Conservation (phyloP, 2,113 vertebrate genomes). For the Notothenia rossii region DNA sequence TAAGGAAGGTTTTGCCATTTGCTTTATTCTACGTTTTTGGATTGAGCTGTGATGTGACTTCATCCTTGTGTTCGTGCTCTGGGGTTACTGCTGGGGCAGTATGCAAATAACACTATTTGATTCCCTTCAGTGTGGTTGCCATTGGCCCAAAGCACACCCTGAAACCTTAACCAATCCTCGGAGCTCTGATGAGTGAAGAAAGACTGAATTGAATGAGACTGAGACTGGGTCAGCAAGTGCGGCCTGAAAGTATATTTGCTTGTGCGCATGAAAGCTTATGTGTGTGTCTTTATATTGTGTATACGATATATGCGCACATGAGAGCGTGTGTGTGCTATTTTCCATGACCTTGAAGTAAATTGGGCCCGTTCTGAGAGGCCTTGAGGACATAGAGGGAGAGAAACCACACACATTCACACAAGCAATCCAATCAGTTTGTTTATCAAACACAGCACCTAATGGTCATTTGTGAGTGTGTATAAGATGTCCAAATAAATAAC, state of each 20-base stretch:
- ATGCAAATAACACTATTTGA: constrained; percentile 74
- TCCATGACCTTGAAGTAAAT: constrained; percentile 77
- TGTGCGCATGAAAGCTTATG: constrained; percentile 27
- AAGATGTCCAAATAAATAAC: constrained; percentile 84
- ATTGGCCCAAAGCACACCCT: constrained; percentile 60
- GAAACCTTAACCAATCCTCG: constrained; percentile 65
- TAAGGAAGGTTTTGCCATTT: constrained; percentile 46
- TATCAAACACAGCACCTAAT: constrained; percentile 86
- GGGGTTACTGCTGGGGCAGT: constrained; percentile 69
- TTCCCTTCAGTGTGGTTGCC: constrained; percentile 67
- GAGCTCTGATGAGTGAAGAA: constrained; percentile 66
- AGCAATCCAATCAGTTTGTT: constrained; percentile 87
- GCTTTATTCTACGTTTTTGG: constrained; percentile 57
- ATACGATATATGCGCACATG: constrained; percentile 14
- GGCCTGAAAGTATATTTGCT: constrained; percentile 32
- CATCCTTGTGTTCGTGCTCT: constrained; percentile 62
- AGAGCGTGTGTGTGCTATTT: constrained; percentile 48
- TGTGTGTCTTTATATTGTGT: constrained; percentile 34
- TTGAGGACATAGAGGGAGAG: constrained; percentile 71
- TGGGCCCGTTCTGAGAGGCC: constrained; percentile 60
- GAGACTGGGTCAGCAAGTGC: constrained; percentile 62
- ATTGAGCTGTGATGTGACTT: constrained; percentile 62
- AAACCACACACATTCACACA: constrained; percentile 79
- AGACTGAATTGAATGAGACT: constrained; percentile 63
- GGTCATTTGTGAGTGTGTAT: constrained; percentile 84